Percentiles rank a stretch among this genome's conserved stretches.
Conservation (phyloP, 64 coral and sea anemone species). For the Actinia equina region DNA sequence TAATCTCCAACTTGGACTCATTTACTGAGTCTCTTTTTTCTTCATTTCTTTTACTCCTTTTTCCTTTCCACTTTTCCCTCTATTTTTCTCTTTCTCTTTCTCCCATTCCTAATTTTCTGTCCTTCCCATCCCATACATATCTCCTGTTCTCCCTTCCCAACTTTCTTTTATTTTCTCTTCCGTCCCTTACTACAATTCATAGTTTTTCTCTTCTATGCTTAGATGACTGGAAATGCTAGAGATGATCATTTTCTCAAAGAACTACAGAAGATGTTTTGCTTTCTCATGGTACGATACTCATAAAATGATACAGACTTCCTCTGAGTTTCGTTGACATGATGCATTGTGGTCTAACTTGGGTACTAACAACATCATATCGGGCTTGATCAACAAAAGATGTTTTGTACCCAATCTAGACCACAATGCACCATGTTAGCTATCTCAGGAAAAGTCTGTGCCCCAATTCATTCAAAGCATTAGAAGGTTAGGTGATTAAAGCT, state of each 20-base stretch:
- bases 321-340: no score
- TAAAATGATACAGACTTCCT: no score
- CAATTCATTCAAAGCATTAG: not conserved
- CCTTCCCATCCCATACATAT: not conserved
- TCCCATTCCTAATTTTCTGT: not conserved
- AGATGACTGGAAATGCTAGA: constrained; percentile 83
- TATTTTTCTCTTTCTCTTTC: not conserved
- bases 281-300: constrained; percentile 69
- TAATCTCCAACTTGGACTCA: not conserved
- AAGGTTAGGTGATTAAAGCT: not conserved
- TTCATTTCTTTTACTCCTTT: no score
- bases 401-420: not conserved
- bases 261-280: constrained; percentile 98
- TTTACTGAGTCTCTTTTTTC: no score
- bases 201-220: not conserved
- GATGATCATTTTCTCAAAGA: constrained; percentile 79
- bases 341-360: no score
- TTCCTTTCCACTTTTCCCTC: no score
- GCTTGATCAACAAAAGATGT: no score
- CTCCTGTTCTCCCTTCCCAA: no score
- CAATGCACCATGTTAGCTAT: no score
- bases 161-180: no score
- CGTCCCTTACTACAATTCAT: not conserved
- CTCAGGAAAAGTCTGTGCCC: no score
- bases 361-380: no score